Base-by-base conservation (phyloP, 2,797 vertebrate species). In the Enteromius viviparus region DNA sequence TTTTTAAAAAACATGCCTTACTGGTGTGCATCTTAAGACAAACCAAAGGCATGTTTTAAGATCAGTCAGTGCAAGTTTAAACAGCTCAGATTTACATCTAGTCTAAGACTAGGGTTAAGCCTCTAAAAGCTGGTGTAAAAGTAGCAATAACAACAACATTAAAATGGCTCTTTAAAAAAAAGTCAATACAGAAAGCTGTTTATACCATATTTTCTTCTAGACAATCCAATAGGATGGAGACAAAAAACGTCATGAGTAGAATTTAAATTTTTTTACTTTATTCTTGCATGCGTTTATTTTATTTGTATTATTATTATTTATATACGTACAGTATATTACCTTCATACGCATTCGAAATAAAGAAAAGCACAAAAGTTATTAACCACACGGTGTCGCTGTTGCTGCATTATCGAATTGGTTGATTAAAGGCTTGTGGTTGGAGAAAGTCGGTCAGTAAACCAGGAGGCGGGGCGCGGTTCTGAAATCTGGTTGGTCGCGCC, bases 401-500 rank as follows among this genome's bases (percentile, higher is more conserved):
- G 29, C 34, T 17, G 5, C 17, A 32, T 21, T 72, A 19, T 58
- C 62, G 34, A 6, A 51, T 21, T 10, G 40, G 3, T 47, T 7
- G 15, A 19, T 12, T 23, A 3, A 65, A 19, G 26, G 26, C 47
- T 32, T 17, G 74, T 17, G 29, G 2, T 51, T 68, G 29, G 2
- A 15, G 53, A 53, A 87, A 76, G 40, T 69, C 42, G 47, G 80
- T 76, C 70, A 81, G 70, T 79, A 62, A 79, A 65, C 42, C 75
- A 69, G 55, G 49, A 69, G 85, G 81, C 72, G 87, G 85, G 83
- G 21, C 26, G 26, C 42, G 9, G 3, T 34, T 82, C 53, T 69
- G 3, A 75, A 76, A 60, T 45, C 60, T 81, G 84, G 85, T 87
- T 89, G 87, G 87, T 87, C 87, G 76, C 84, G 74, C 85, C 87